phyloP scores from a whole-genome alignment of 2,888 invertebrate species.

The Pristionchus fissidentatus region DNA sequence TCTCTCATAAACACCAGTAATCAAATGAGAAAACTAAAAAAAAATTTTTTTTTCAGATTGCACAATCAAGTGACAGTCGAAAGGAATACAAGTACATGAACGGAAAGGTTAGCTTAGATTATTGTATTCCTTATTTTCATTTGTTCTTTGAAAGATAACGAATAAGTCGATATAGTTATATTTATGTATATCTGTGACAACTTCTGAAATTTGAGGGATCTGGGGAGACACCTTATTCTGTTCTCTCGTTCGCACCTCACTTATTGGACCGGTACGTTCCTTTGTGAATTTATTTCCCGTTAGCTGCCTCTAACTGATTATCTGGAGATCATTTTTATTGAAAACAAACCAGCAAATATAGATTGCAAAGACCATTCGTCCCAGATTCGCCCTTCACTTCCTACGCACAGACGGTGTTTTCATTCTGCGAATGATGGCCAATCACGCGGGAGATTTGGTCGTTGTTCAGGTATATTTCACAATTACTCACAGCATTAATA shows the following conservation, averaged over 20 bases:
- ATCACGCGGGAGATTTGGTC: slow-evolving; percentile 72
- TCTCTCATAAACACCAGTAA: too few relatives aligned
- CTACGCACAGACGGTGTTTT: slow-evolving; percentile 62
- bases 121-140: not conserved
- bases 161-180: too few relatives aligned
- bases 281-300: slow-evolving; percentile 52
- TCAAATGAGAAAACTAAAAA: too few relatives aligned
- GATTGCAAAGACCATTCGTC: not conserved
- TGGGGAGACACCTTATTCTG: slow-evolving; percentile 59
- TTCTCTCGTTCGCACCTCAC: slow-evolving; percentile 68
- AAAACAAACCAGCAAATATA: not conserved
- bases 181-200: not conserved
- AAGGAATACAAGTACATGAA: slow-evolving; percentile 47
- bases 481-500: too few relatives aligned
- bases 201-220: not conserved
- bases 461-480: slow-evolving; percentile 59
- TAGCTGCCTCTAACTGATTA: not conserved
- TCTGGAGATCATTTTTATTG: not conserved
- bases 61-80: slow-evolving; percentile 53
- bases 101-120: not conserved
- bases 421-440: slow-evolving; percentile 73
- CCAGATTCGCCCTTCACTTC: slow-evolving; percentile 41
- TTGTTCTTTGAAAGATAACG: too few relatives aligned
- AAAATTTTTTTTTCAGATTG: slow-evolving; percentile 50
- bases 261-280: slow-evolving; percentile 61